These are phyloP conservation scores for Listrodromus nycthemerus DNA, from an alignment of 2,888 invertebrate species.

Conservation along the genomic window DNA sequence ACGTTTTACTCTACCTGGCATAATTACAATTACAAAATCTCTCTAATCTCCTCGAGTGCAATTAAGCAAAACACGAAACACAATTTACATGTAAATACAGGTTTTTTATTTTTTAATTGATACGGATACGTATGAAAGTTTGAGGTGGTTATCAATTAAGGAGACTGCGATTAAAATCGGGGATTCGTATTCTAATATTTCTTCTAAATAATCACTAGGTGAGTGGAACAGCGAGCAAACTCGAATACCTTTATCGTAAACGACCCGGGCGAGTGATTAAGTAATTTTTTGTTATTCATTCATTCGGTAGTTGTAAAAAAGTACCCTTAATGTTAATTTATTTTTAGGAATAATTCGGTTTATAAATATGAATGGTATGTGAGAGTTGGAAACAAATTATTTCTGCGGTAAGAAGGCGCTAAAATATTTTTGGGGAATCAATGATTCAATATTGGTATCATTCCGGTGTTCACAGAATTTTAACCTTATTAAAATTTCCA, in stretches of 20 bases:
- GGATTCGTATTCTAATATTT: neutral
- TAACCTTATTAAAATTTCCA: no score
- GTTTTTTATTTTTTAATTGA: slow-evolving; percentile 13
- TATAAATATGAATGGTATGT: no score
- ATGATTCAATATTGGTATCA: no score
- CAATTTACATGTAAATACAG: slow-evolving; percentile 10
- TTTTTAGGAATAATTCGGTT: no score
- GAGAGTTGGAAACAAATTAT: no score
- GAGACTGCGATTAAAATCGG: neutral
- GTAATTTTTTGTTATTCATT: neutral
- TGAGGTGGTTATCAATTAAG: neutral
- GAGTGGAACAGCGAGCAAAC: neutral
- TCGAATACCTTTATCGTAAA: neutral
- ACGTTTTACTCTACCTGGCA: slow-evolving; percentile 21
- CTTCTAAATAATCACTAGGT: neutral
- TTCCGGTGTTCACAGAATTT: no score
- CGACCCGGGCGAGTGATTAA: neutral
- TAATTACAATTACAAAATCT: slow-evolving; percentile 23
- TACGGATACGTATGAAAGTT: neutral
- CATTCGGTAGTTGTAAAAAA: neutral
- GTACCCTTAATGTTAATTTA: no score
- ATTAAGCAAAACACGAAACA: neutral
- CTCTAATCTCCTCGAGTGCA: neutral
- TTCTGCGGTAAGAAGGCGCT: no score
- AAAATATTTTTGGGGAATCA: no score